Evolutionary conservation across 2,113 vertebrate genomes (phyloP).

Genomic region (Chascanopsetta lugubris): DNA sequence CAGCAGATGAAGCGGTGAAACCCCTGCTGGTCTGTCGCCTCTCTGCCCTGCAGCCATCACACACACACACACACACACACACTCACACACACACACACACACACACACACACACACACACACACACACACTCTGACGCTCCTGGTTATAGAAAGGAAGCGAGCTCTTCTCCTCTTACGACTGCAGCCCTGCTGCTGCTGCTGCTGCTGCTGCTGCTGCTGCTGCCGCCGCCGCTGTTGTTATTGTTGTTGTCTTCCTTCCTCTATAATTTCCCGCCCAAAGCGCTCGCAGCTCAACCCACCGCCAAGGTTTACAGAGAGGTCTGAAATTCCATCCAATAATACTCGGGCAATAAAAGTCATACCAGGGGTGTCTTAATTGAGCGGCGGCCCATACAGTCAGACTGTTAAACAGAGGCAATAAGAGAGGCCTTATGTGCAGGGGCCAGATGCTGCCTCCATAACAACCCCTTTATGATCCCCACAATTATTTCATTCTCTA

Average conservation of each 20-base stretch:
- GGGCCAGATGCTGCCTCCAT: constrained; percentile 47
- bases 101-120: no score
- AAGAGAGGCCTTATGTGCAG: constrained; percentile 29
- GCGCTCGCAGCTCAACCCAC: background rate
- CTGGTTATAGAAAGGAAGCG: background rate
- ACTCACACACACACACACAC: no score
- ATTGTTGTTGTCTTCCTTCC: background rate
- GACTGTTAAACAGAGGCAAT: constrained; percentile 35
- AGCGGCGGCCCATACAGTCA: constrained; percentile 21
- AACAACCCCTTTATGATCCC: constrained; percentile 7
- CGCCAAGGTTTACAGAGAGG: constrained; percentile 6
- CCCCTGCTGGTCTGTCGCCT: constrained; percentile 57
- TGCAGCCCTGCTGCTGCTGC: constrained; percentile 13
- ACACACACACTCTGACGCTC: background rate
- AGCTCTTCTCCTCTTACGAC: constrained; percentile 1
- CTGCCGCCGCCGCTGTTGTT: constrained; percentile 1
- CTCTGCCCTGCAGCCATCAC: constrained; percentile 31
- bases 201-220: background rate
- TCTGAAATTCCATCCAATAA: constrained; percentile 8
- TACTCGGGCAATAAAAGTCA: constrained; percentile 31
- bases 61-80: no score
- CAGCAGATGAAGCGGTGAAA: constrained; percentile 46
- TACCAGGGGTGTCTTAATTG: constrained; percentile 33
- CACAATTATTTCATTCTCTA: background rate
- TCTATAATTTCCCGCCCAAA: background rate